A percentile compares a stretch with the other conserved stretches of the same genome.
phyloP scores from a whole-genome alignment of 2,797 vertebrate species.

The Zenarchopterus dispar region DNA sequence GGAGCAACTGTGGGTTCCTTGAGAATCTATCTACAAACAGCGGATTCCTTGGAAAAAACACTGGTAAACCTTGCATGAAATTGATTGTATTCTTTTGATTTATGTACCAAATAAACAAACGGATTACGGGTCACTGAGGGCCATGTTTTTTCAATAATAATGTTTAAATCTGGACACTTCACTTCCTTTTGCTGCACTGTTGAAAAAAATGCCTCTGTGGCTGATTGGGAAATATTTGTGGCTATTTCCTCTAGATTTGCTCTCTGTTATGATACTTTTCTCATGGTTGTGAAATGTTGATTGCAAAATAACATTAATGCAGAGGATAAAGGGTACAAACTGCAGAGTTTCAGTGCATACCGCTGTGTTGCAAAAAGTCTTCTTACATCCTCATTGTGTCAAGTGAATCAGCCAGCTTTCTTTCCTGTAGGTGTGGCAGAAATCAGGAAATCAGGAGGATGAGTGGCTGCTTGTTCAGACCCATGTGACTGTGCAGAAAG shows the following conservation, averaged over 20 bases:
- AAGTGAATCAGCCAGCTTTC: slow-evolving; percentile 66
- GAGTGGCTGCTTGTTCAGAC: slow-evolving; percentile 74
- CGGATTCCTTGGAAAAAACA: slow-evolving; percentile 51
- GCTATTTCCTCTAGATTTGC: slow-evolving; percentile 17
- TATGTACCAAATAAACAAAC: not conserved
- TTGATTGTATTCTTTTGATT: not conserved
- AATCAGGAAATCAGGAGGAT: slow-evolving; percentile 71
- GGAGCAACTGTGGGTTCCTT: slow-evolving; percentile 79
- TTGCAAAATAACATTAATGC: slow-evolving; percentile 68
- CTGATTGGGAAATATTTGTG: slow-evolving; percentile 62
- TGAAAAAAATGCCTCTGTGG: slow-evolving; percentile 26
- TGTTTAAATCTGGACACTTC: slow-evolving; percentile 8
- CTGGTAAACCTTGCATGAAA: slow-evolving; percentile 61
- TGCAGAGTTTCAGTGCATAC: slow-evolving; percentile 49
- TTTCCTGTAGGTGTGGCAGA: slow-evolving; percentile 83
- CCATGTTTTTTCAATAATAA: slow-evolving; percentile 1
- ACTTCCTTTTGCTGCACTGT: slow-evolving; percentile 53
- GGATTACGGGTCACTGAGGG: slow-evolving; percentile 12
- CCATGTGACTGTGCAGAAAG: slow-evolving; percentile 68
- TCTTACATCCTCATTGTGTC: slow-evolving; percentile 76
- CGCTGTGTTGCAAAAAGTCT: slow-evolving; percentile 64
- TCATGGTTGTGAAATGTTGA: slow-evolving; percentile 69
- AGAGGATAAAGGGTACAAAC: slow-evolving; percentile 40
- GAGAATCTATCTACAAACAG: slow-evolving; percentile 68
- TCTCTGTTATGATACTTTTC: slow-evolving; percentile 50